Percentiles rank a stretch among this genome's conserved stretches.
phyloP scores from a whole-genome alignment of 2,888 invertebrate genomes.

The Spialia ferax region DNA sequence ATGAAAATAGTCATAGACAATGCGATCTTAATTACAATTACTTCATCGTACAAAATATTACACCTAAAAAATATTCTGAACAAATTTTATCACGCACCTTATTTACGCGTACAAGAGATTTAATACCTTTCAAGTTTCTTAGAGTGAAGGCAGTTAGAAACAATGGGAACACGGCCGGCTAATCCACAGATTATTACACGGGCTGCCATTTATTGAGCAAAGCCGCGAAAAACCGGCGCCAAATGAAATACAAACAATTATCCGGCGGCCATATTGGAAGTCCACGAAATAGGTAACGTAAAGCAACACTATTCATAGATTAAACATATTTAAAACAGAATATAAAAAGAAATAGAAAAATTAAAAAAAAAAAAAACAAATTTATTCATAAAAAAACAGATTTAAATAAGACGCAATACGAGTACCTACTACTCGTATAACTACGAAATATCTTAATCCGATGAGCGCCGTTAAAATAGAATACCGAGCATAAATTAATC shows the following conservation, averaged over 20 bases:
- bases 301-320: neutral
- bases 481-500: constrained; percentile 14
- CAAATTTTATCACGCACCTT: neutral
- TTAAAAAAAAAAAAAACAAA: neutral
- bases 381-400: neutral
- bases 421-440: neutral
- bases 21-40: too few relatives aligned
- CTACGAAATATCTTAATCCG: neutral
- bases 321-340: neutral
- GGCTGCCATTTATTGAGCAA: constrained; percentile 10
- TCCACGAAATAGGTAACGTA: neutral
- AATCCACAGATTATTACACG: constrained; percentile 13
- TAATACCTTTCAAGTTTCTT: neutral
- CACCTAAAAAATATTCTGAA: neutral
- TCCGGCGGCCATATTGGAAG: constrained; percentile 41
- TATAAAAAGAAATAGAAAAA: neutral
- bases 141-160: neutral
- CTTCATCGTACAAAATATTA: too few relatives aligned
- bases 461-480: neutral
- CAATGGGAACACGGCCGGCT: neutral
- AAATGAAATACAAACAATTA: constrained; percentile 41
- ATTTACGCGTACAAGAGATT: neutral
- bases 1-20: too few relatives aligned
- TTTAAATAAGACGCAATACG: too few relatives aligned
- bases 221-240: constrained; percentile 20